These are phyloP conservation scores for Misgurnus mizolepis DNA, from an alignment of 2,113 vertebrate species.

Conservation along the genomic window DNA sequence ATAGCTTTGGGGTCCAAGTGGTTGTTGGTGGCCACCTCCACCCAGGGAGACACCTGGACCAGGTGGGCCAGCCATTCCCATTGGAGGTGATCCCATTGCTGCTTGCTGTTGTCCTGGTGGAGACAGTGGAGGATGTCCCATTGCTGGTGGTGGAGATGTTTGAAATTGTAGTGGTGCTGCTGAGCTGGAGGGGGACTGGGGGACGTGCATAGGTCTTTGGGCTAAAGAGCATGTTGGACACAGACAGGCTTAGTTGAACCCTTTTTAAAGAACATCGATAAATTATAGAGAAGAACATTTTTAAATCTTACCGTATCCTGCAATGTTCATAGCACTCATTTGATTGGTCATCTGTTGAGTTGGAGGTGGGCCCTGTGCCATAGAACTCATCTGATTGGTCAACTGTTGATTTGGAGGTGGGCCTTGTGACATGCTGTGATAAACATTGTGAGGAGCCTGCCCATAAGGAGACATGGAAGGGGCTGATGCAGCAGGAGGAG, in stretches of 20 bases:
- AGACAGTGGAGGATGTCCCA: conserved; percentile 65
- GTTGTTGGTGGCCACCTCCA: conserved; percentile 73
- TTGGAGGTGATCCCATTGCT: conserved; percentile 57
- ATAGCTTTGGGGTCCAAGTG: conserved; percentile 77
- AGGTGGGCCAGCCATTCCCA: conserved; percentile 69
- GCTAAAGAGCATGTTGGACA: conserved; percentile 61
- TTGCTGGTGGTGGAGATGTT: conserved; percentile 56
- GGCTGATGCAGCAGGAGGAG: conserved; percentile 55
- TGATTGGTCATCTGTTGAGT: conserved; percentile 82
- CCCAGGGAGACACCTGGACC: conserved; percentile 68
- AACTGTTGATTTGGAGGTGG: conserved; percentile 77
- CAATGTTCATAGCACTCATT: conserved; percentile 84
- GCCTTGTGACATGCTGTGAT: conserved; percentile 67
- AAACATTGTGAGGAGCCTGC: conserved; percentile 65
- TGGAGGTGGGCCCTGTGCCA: conserved; percentile 71
- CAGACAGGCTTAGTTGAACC: not conserved
- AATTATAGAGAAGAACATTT: not conserved
- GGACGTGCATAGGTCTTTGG: conserved; percentile 62
- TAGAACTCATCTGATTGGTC: conserved; percentile 80
- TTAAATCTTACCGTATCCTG: conserved; percentile 78
- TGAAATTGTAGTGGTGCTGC: conserved; percentile 67
- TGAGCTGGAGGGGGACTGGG: conserved; percentile 62
- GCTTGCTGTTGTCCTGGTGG: conserved; percentile 67
- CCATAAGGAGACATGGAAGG: conserved; percentile 62
- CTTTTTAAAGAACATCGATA: not conserved